These are phyloP conservation scores for Casuarius casuarius DNA, from an alignment of 2,113 vertebrate genomes.

Conservation along the genomic window DNA sequence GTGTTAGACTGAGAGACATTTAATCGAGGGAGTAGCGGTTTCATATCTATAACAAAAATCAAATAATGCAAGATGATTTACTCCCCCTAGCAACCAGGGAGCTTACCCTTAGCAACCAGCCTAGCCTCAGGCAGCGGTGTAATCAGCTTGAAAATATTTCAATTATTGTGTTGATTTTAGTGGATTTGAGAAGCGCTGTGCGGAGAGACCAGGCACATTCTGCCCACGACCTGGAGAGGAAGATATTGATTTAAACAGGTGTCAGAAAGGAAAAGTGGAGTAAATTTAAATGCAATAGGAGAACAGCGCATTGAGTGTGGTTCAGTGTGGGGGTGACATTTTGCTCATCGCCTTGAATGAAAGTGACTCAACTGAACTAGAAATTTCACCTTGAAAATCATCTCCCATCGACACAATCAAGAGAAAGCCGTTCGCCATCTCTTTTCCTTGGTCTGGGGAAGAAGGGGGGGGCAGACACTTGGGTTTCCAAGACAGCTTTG, in stretches of 20 bases:
- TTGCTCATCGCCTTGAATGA: constrained; percentile 92
- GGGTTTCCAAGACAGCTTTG: neutral
- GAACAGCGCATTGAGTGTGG: constrained; percentile 87
- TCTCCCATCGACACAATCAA: constrained; percentile 85
- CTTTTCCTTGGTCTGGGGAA: neutral
- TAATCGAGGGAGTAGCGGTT: constrained; percentile 99
- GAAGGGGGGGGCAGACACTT: neutral
- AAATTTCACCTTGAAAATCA: constrained; percentile 97
- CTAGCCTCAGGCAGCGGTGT: constrained; percentile 96
- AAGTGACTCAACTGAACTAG: constrained; percentile 92
- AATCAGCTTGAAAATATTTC: constrained; percentile 99
- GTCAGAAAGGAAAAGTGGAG: constrained; percentile 98
- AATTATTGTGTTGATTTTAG: constrained; percentile 99
- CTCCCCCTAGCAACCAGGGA: constrained; percentile 99
- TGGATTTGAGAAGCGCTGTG: constrained; percentile 99
- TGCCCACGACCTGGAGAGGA: constrained; percentile 99
- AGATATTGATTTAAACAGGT: constrained; percentile 99
- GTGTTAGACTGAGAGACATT: constrained; percentile 99
- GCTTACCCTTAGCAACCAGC: constrained; percentile 99
- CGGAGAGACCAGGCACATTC: constrained; percentile 94
- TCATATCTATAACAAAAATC: constrained; percentile 99
- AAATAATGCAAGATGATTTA: constrained; percentile 99
- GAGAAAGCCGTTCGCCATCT: constrained; percentile 60
- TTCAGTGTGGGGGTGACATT: constrained; percentile 94
- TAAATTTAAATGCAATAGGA: constrained; percentile 99